Base-by-base conservation (phyloP, 2,797 vertebrate species). In the Poecilia wingei region DNA sequence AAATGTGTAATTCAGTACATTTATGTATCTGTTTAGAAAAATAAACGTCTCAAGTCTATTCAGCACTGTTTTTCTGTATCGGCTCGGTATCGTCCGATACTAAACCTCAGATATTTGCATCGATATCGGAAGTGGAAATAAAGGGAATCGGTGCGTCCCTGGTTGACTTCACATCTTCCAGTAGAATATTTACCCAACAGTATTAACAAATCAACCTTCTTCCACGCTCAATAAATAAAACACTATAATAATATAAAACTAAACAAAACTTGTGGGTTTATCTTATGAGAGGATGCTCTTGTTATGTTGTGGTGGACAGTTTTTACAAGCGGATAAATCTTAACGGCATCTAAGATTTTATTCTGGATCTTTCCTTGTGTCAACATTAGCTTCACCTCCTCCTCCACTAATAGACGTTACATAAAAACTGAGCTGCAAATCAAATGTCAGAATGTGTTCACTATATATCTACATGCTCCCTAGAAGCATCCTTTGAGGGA, bases 381-480 rank as follows among this genome's bases (percentile, higher is more conserved):
- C 61, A 66, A 10, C 10, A 68, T 22, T 43, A 45, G 4, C 9
- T 25, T 20, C 20, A 2, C 22, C 20, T 73, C n/a, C 20, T 73
- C n/a, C 6, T 61, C 14, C n/a, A 5, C 33, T 18, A 22, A 49
- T 13, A n/a, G 22, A 53, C 33, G 20, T 12, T 2, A 45, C 8
- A 41, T 57, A 22, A n/a, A 64, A 8, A 41, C 16, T 7, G 1
- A 61, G 43, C 18, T 46, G n/a, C 28, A 64, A 20, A 46, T 31
- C 13, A 22, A 14, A 47, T 41, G 45, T 46, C 39, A 12, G 22
- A 36, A 10, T 76, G 33, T 78, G 68, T 79, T 80, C 13, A 6
- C 1, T 64, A 2, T 46, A 79, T 83, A 82, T 66, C 61, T 68
- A 33, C 43, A 77, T 81, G 81, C 78, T 61, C 69, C 53, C 59